phyloP scores from a whole-genome alignment of 2,113 vertebrate species.

The Crotalus viridis region DNA sequence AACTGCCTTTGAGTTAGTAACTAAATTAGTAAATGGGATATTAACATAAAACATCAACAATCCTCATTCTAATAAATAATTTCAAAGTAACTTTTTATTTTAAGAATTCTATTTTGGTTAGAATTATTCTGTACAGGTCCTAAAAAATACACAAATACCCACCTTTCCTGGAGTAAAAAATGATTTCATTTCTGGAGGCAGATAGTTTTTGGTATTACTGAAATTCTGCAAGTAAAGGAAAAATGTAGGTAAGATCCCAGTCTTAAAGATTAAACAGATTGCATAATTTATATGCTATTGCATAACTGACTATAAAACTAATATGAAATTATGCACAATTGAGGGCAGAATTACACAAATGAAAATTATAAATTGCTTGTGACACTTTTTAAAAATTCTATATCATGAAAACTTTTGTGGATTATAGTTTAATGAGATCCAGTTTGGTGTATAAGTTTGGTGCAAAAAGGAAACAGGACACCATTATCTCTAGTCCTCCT shows the following conservation, averaged over 20 bases:
- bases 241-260: conserved; percentile 13
- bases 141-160: conserved; percentile 40
- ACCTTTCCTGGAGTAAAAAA: conserved; percentile 99
- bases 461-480: not conserved
- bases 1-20: not conserved
- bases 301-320: not conserved
- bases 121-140: not conserved
- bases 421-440: not conserved
- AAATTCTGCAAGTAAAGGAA: conserved; percentile 82
- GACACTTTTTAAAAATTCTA: not conserved
- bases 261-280: not conserved
- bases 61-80: not conserved
- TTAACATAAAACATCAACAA: not conserved
- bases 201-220: conserved; percentile 98
- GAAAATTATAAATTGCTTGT: not conserved
- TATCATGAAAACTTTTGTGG: not conserved
- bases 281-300: not conserved
- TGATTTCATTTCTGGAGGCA: conserved; percentile 96
- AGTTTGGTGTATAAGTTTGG: not conserved
- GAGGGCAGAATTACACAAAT: not conserved
- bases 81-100: not conserved
- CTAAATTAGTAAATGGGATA: not conserved
- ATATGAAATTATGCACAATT: not conserved
- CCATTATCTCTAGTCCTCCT: not conserved
- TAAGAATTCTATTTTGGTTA: not conserved